Evolutionary conservation across 2,888 invertebrate species (phyloP), one percentile per base, ranked within the genome.

Genomic region (Myopa testacea): DNA sequence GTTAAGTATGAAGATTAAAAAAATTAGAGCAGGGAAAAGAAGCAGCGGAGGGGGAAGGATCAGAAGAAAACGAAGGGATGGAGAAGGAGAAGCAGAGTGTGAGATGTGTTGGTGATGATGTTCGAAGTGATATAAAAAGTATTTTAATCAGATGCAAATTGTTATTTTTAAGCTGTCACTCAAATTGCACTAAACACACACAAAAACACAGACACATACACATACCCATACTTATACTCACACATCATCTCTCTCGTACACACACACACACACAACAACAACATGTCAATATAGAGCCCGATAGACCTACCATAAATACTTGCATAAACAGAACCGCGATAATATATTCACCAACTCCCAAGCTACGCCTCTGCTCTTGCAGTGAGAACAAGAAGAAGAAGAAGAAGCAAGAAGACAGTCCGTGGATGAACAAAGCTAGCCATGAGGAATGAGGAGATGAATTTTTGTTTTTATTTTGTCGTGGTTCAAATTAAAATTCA

Each of bases 101-200:
- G 71, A 38, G n/a, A 65, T 3, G n/a, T 19, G 50, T 52, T 50
- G 14, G 65, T 65, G 37, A 45, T 45, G 45, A 45, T 45, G 45
- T 45, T 45, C 45, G 38, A 65, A 34, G 38, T 65, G 34, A 10
- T 38, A 12, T 10, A 12, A 55, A 65, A 77, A 40, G n/a, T 60
- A 68, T 85, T 82, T 85, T 85, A 85, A 85, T 85, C 84, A 81
- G 81, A 86, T 85, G 85, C 84, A 85, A 85, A 85, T 85, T 83
- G 86, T 85, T 85, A 85, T 84, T 83, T 80, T 80, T 76, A 78
- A 78, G 78, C 81, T 80, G 81, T 80, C 81, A 82, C 76, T 80
- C 71, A 55, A 78, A 73, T 75, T 75, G 77, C 60, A 78, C 78
- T 69, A 75, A 60, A 78, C 65, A 62, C 76, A 65, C 38, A 68